Percentiles rank a stretch among this genome's conserved stretches.
Evolutionary conservation across 1,140 invertebrate species (phyloP).

Genomic region (Gonioctena quinquepunctata): DNA sequence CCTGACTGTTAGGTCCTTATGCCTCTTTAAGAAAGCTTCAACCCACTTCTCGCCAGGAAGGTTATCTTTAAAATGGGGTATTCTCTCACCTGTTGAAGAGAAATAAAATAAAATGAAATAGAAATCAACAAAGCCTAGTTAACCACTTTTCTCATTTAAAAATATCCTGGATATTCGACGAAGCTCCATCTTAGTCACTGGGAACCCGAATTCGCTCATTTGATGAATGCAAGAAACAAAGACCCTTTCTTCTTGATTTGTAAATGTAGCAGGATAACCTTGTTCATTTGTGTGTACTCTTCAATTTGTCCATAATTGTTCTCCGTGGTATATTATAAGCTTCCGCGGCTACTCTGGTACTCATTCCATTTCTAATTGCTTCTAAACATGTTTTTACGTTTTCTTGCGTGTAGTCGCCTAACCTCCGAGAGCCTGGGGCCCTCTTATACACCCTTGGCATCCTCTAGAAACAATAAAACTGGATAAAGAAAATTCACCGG

Average conservation of each 20-base stretch:
- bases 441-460: not conserved
- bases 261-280: not conserved
- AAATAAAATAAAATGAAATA: not conserved
- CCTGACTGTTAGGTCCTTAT: no score
- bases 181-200: not conserved
- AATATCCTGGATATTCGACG: not conserved
- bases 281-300: not conserved
- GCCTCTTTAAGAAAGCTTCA: not conserved
- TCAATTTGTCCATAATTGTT: not conserved
- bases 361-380: not conserved
- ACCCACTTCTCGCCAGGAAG: not conserved
- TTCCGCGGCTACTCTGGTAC: not conserved
- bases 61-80: not conserved
- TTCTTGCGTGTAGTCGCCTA: no score
- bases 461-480: not conserved
- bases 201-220: not conserved
- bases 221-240: not conserved
- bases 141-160: not conserved
- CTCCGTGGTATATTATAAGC: not conserved
- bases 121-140: not conserved
- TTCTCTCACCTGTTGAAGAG: not conserved
- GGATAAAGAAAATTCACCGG: no score
- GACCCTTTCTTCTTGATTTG: not conserved
- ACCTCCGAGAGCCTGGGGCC: not conserved
- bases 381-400: not conserved